A percentile compares a stretch with the other conserved stretches of the same genome.
Conservation (phyloP, 2,113 vertebrate genomes). For the Aphelocoma coerulescens region DNA sequence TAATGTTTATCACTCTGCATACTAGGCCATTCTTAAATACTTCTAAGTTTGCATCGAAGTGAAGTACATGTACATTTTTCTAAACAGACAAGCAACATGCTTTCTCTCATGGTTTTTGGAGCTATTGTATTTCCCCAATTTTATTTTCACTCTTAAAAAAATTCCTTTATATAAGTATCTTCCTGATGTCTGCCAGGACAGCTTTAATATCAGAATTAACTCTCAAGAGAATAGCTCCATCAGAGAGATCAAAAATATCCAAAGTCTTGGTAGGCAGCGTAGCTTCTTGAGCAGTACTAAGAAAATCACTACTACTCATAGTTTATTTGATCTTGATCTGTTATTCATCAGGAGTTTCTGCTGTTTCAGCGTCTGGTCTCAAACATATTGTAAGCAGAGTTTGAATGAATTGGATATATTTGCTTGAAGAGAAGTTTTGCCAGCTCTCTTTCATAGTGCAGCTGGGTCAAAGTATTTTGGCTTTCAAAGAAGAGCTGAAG, state of each 20-base stretch:
- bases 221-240: not conserved
- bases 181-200: slow-evolving; percentile 14
- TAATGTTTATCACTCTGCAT: not conserved
- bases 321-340: not conserved
- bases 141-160: slow-evolving; percentile 33
- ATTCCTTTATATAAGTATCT: not conserved
- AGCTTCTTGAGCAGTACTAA: not conserved
- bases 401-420: slow-evolving; percentile 32
- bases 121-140: not conserved
- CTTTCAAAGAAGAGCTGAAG: slow-evolving; percentile 59
- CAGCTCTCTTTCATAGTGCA: slow-evolving; percentile 58
- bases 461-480: slow-evolving; percentile 62
- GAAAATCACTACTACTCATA: not conserved
- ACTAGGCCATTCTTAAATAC: not conserved
- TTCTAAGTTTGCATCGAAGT: not conserved
- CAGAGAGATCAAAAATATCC: not conserved
- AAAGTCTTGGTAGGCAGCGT: not conserved
- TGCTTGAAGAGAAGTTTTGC: slow-evolving; percentile 40
- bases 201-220: slow-evolving; percentile 12
- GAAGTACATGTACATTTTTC: not conserved
- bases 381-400: slow-evolving; percentile 46
- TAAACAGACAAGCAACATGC: not conserved
- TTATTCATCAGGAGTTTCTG: slow-evolving; percentile 8
- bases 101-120: not conserved
- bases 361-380: not conserved